Evolutionary conservation across 2,888 invertebrate genomes (phyloP).

Genomic region (Leucophenga maculata): DNA sequence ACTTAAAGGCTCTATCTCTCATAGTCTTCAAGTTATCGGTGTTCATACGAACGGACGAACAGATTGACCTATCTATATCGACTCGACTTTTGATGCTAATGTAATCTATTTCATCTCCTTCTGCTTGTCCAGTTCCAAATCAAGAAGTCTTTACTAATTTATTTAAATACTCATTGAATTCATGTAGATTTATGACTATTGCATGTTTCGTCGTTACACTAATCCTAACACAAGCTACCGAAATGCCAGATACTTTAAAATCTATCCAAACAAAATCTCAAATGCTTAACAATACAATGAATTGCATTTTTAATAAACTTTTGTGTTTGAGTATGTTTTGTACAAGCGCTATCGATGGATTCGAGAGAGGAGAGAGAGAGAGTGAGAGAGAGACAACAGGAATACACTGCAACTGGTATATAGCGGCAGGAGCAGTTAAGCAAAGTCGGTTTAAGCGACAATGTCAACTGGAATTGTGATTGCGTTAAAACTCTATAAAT

Average conservation of each 20-base stretch:
- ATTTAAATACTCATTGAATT: not conserved
- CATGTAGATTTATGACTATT: not conserved
- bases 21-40: too few relatives aligned
- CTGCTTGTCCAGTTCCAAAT: too few relatives aligned
- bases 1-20: too few relatives aligned
- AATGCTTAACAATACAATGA: constrained; percentile 37
- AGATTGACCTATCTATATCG: too few relatives aligned
- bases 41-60: too few relatives aligned
- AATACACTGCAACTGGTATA: not conserved
- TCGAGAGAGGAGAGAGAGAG: constrained; percentile 42
- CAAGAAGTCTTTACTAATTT: too few relatives aligned
- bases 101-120: too few relatives aligned
- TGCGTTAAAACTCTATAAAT: constrained; percentile 69
- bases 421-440: not conserved
- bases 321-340: not conserved
- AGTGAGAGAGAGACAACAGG: constrained; percentile 32
- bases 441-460: constrained; percentile 26
- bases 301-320: constrained; percentile 60
- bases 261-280: constrained; percentile 27
- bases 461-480: constrained; percentile 65
- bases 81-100: too few relatives aligned
- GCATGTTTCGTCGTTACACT: not conserved
- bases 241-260: not conserved
- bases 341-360: not conserved
- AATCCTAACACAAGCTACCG: not conserved